phyloP scores from a whole-genome alignment of 1,140 invertebrate species.

The Saccostrea echinata region DNA sequence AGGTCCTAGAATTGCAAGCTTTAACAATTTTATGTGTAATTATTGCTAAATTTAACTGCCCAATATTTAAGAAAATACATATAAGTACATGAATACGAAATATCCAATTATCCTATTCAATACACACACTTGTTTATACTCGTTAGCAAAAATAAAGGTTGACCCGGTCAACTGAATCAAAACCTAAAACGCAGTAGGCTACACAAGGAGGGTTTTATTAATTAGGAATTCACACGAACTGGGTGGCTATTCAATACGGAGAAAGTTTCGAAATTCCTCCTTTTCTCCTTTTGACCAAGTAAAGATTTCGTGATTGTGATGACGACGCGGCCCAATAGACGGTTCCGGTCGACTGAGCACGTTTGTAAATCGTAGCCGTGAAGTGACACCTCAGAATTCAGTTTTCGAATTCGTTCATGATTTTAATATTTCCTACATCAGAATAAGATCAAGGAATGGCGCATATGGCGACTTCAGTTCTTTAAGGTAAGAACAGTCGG shows the following conservation, averaged over 20 bases:
- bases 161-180: background rate
- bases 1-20: no score
- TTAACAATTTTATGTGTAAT: no score
- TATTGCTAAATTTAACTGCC: background rate
- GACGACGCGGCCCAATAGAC: background rate
- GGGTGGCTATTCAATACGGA: background rate
- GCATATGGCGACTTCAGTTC: background rate
- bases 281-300: background rate
- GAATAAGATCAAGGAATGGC: background rate
- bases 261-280: conserved; percentile 13
- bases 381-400: background rate
- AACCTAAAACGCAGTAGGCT: background rate
- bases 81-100: background rate
- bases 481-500: background rate
- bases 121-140: background rate
- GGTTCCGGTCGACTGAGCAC: background rate
- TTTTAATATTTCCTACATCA: background rate
- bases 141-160: background rate
- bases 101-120: background rate
- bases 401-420: background rate
- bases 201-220: background rate
- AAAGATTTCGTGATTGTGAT: background rate
- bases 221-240: background rate
- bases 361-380: conserved; percentile 6
- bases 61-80: background rate